Base-by-base conservation (phyloP, 2,113 vertebrate genomes). In the Zosterops japonicus region DNA sequence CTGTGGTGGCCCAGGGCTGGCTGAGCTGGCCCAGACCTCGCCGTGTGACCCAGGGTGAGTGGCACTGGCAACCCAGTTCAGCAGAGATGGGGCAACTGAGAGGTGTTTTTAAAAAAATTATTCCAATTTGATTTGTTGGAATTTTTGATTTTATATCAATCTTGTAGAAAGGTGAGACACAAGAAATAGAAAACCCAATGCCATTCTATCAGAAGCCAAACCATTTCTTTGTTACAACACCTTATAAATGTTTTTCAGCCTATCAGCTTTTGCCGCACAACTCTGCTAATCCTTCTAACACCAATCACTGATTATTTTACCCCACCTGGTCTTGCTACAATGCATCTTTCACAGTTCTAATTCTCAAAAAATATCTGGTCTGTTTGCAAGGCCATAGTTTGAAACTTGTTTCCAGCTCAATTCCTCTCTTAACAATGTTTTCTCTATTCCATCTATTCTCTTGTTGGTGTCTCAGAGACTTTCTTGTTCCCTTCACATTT, bases 31-130 rank as follows among this genome's bases (percentile, higher is more conserved):
- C 35, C 97, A 98, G 57, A 98, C 97, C 1, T 74, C 75, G 1
- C 97, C 93, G 5, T 99, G 99, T 80, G 92, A 98, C 7, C 97
- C 98, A 36, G 99, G 99, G 99, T 99, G 93, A 94, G 92, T 69
- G 46, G 11, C 39, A 14, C 31, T 2, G 35, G 3, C 52, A 0
- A 11, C 23, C 14, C n/a, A 24, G 57, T 22, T 35, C 56, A 10
- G 14, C 9, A 35, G 22, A 35, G n/a, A 35, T 3, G 13, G 4
- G 33, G 12, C 21, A 23, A 14, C n/a, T 24, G 14, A 36, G 57
- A 35, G n/a, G 57, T 1, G 14, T 35, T 59, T 59, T 5, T 11
- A 25, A 59, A 59, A 23, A 11, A 25, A 35, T 59, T 35, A 25
- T 59, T 25, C 57, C 23, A 2, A 16, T 50, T 50, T 50, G 24